A percentile compares a stretch with the other conserved stretches of the same genome.
These are phyloP conservation scores for Hermaeophaga mercurialis DNA, from an alignment of 2,888 invertebrate genomes.

Conservation along the genomic window DNA sequence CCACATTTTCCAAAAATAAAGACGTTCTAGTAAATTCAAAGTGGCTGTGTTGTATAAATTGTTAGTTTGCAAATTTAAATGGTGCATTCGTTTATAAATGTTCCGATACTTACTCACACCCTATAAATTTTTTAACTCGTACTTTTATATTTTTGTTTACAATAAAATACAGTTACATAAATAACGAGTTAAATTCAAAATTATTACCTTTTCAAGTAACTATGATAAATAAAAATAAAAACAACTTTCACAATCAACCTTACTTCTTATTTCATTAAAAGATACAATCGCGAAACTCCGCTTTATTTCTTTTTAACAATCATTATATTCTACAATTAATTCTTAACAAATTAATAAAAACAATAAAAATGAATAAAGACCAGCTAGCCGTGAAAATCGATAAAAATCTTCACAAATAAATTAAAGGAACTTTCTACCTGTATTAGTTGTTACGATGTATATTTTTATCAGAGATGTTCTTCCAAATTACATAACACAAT, in stretches of 20 bases:
- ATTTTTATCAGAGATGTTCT: neutral
- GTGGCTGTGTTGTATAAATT: too few species aligned
- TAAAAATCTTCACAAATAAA: constrained; percentile 7
- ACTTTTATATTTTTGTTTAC: too few species aligned
- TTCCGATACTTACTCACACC: too few species aligned
- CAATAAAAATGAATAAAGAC: constrained; percentile 5
- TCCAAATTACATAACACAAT: neutral
- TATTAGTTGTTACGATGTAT: constrained; percentile 1
- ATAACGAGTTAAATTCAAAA: too few species aligned
- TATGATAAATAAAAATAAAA: neutral
- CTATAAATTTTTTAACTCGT: too few species aligned
- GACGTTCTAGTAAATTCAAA: too few species aligned
- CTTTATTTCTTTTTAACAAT: constrained; percentile 2
- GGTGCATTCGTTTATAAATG: too few species aligned
- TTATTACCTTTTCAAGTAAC: too few species aligned
- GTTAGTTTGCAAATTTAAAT: too few species aligned
- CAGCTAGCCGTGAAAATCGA: constrained; percentile 2
- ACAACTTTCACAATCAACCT: constrained; percentile 5
- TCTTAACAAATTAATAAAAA: constrained; percentile 1
- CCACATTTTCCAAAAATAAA: too few species aligned
- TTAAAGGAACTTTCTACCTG: constrained; percentile 6
- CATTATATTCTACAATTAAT: neutral
- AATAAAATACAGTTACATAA: too few species aligned
- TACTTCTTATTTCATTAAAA: neutral
- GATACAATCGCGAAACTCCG: neutral